phyloP scores from a whole-genome alignment of 2,888 invertebrate species.

The Amphipyra berbera region DNA sequence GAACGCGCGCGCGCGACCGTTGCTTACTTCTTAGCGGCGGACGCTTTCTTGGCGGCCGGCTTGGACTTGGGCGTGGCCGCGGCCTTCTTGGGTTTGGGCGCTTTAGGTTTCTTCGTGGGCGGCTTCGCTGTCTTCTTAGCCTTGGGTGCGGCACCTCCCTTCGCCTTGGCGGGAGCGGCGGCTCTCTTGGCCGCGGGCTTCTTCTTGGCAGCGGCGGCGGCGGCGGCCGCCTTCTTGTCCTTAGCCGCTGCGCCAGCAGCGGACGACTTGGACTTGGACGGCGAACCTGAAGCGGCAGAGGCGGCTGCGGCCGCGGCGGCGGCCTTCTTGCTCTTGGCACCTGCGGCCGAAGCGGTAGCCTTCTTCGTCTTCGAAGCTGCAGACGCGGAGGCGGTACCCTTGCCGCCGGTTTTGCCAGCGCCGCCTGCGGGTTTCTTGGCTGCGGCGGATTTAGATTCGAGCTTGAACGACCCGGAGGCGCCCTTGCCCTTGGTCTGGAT shows the following conservation, averaged over 20 bases:
- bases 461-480: constrained; percentile 83
- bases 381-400: constrained; percentile 14
- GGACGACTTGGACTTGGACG: constrained; percentile 48
- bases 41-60: constrained; percentile 56
- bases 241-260: constrained; percentile 46
- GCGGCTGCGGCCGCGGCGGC: constrained; percentile 58
- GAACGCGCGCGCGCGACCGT: constrained; percentile 13
- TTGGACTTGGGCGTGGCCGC: constrained; percentile 57
- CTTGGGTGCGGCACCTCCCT: constrained; percentile 64
- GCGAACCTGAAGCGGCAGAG: constrained; percentile 54
- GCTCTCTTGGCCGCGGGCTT: too few species aligned
- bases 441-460: constrained; percentile 68
- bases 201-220: too few species aligned
- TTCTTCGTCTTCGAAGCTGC: constrained; percentile 18
- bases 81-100: constrained; percentile 76
- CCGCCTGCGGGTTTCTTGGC: constrained; percentile 31
- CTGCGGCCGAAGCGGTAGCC: constrained; percentile 7
- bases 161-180: constrained; percentile 8
- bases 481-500: constrained; percentile 90
- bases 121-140: constrained; percentile 67
- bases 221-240: constrained; percentile 22
- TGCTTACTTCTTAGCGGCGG: constrained; percentile 52
- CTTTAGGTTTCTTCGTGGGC: constrained; percentile 75
- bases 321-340: constrained; percentile 30
- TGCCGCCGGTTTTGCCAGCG: constrained; percentile 2